Conservation (phyloP, 2,888 invertebrate species). For the Nebria salina region DNA sequence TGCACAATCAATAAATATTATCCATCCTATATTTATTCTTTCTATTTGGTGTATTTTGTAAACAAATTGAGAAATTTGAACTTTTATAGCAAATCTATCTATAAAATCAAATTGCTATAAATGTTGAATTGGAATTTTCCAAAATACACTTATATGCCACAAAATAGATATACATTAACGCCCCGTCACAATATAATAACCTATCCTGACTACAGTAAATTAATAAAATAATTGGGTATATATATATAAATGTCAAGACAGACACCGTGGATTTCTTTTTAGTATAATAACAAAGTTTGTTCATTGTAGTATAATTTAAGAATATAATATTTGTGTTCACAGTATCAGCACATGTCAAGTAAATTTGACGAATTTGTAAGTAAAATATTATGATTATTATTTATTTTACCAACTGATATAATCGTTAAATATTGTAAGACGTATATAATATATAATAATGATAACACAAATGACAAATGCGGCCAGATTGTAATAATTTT, state of each 20-base stretch:
- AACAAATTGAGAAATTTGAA: too few species aligned
- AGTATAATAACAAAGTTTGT: neutral
- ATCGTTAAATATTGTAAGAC: slow-evolving; percentile 11
- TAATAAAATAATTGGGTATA: neutral
- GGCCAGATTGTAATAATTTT: slow-evolving; percentile 32
- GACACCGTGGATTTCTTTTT: neutral
- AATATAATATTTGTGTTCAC: slow-evolving; percentile 4
- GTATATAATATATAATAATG: slow-evolving; percentile 6
- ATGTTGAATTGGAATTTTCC: neutral
- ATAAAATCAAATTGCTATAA: too few species aligned
- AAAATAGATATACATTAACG: neutral
- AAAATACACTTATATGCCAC: neutral
- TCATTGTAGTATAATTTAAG: neutral
- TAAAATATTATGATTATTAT: slow-evolving; percentile 15
- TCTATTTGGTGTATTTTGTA: too few species aligned
- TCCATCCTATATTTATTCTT: too few species aligned
- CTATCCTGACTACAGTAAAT: too few species aligned
- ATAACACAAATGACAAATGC: slow-evolving; percentile 48
- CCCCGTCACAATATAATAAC: neutral
- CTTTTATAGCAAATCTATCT: too few species aligned
- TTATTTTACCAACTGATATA: slow-evolving; percentile 23
- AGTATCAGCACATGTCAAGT: slow-evolving; percentile 20
- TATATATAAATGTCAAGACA: neutral
- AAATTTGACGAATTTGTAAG: slow-evolving; percentile 6
- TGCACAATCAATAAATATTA: too few species aligned